Base-by-base conservation (phyloP, 1,140 invertebrate genomes). In the Heliothis virescens region DNA sequence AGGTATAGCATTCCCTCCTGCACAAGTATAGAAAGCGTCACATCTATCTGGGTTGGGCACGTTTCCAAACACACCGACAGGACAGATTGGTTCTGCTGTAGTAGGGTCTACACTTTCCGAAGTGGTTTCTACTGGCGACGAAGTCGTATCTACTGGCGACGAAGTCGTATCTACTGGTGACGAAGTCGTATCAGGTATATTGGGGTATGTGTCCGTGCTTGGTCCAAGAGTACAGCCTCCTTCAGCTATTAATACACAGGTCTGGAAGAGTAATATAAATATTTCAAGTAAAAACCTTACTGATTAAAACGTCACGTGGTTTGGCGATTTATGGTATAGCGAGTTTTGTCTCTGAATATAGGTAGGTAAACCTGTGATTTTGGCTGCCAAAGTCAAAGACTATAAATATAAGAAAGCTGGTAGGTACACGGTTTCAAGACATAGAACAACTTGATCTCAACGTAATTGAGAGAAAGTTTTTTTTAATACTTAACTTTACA, bases 41-140 rank as follows among this genome's bases (percentile, higher is more conserved):
- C 74, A 82, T 60, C 85, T 82, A 34, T 85, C 67, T 67, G 86
- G 83, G 47, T 87, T 79, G 0, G 83, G 71, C 11, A 87, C 47
- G 3, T 83, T 81, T 11, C 82, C 85, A 2, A 82, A 57, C 10
- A 73, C 67, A 13, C 69, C 80, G 16, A 76, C 75, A 10, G 78
- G 74, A 26, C 84, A 84, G n/a, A 84, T 11, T 10, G 62, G 34
- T 7, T 60, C 48, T 3, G 71, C 65, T 47, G 48, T 57, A 12
- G 63, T 72, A 13, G 2, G 12, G 13, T 29, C 47, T 29, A 21
- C 52, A 16, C n/a, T 72, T 41, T 53, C n/a, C 11, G 69, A 15
- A 26, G 21, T 21, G 10, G 50, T 53, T 15, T 53, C 52, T n/a
- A 3, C 15, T 12, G 4, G n/a, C n/a, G n/a, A n/a, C n/a, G n/a